Base-by-base conservation (phyloP, 2,888 invertebrate genomes). In the Caenorhabditis afra region DNA sequence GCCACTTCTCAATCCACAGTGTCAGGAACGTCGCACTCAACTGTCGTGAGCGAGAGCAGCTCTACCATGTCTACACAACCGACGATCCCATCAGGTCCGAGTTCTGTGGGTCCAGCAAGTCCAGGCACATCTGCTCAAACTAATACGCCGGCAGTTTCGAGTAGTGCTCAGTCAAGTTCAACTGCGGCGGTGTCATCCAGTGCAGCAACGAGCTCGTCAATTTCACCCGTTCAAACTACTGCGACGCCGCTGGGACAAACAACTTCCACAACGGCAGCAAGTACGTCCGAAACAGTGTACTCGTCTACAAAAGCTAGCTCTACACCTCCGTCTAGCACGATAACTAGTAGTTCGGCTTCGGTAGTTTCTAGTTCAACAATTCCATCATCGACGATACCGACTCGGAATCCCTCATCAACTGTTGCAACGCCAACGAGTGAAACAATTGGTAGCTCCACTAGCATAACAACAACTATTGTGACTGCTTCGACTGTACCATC, bases 401-500 rank as follows among this genome's bases (percentile, higher is more conserved):
- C 20, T 12, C 4, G 50, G 16, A 37, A 2, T 20, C 41, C 64
- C 7, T 50, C 64, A 18, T 41, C 70, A 3, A 20, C 61, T 41
- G 41, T 29, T 7, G 3, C 53, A 5, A 8, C 53, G n/a, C n/a
- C 37, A n/a, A n/a, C n/a, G n/a, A n/a, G n/a, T n/a, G n/a, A n/a
- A n/a, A n/a, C n/a, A n/a, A n/a, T n/a, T 29, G 18, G n/a, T 8
- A 37, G 16, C 16, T 16, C 45, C 16, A 45, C 45, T 16, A 16
- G 14, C 14, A n/a, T n/a, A 49, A n/a, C n/a, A n/a, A n/a, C n/a
- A n/a, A n/a, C n/a, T n/a, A n/a, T n/a, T n/a, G 18, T 20, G 1
- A 11, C 61, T 16, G 45, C 70, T 14, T 18, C 70, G 14, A n/a
- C 49, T 37, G 45, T n/a, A n/a, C n/a, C n/a, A n/a, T n/a, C n/a